Conservation (phyloP, 2,888 invertebrate species). For the Macrophya alboannulata region DNA sequence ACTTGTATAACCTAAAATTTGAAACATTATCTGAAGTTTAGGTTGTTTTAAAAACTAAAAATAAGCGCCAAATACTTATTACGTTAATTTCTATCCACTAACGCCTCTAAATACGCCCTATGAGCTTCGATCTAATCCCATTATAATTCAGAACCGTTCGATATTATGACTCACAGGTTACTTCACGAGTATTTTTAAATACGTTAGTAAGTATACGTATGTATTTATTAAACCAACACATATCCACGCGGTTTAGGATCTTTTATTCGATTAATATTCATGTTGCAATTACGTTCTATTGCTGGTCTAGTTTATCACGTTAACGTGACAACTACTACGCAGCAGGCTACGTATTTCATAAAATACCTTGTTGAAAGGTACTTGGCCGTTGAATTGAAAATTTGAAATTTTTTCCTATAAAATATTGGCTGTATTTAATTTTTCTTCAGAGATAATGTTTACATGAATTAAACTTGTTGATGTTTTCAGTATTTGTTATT, state of each 20-base stretch:
- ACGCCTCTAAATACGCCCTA: background rate
- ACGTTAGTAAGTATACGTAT: background rate
- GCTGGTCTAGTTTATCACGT: constrained; percentile 44
- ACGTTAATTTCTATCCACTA: background rate
- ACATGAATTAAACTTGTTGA: background rate
- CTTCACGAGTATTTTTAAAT: constrained; percentile 44
- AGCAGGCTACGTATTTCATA: background rate
- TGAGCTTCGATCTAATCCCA: constrained; percentile 23
- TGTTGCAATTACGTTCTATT: constrained; percentile 6
- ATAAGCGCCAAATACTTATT: background rate
- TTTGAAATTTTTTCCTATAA: background rate
- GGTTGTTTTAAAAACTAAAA: background rate
- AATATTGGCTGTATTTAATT: background rate
- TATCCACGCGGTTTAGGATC: background rate
- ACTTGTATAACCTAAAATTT: constrained; percentile 49
- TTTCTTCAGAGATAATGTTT: background rate
- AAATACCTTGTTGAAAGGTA: background rate
- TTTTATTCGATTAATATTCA: constrained; percentile 18
- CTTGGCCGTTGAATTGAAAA: background rate
- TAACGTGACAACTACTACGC: constrained; percentile 60
- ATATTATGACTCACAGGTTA: constrained; percentile 48
- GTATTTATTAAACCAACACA: background rate
- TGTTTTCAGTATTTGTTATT: background rate
- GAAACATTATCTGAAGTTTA: background rate
- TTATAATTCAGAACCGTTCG: constrained; percentile 45